phyloP scores from a whole-genome alignment of 2,888 invertebrate genomes.

The Diarsia brunnea region DNA sequence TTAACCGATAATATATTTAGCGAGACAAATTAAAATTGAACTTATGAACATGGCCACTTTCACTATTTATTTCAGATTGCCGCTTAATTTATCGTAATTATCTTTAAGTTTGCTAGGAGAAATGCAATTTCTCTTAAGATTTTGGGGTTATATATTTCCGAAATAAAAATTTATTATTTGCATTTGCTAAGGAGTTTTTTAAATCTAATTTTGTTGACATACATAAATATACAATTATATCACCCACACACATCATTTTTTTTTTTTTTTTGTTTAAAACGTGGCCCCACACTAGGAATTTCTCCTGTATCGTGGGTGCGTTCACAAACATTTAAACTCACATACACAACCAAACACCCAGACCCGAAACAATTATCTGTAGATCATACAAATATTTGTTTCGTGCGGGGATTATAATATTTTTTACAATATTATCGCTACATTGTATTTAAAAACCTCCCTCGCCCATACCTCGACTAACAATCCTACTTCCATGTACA shows the following conservation, averaged over 20 bases:
- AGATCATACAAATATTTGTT: too few relatives aligned
- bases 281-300: too few relatives aligned
- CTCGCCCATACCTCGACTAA: background rate
- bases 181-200: background rate
- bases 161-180: background rate
- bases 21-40: slow-evolving; percentile 15
- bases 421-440: background rate
- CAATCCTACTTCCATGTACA: slow-evolving; percentile 18
- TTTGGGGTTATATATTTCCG: background rate
- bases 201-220: background rate
- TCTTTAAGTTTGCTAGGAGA: background rate
- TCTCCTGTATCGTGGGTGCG: too few relatives aligned
- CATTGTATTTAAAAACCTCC: background rate
- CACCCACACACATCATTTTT: too few relatives aligned
- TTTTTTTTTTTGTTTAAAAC: too few relatives aligned
- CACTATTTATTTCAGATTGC: slow-evolving; percentile 12
- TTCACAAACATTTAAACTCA: too few relatives aligned
- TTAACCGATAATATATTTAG: background rate
- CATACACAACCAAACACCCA: too few relatives aligned
- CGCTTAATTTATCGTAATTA: slow-evolving; percentile 2
- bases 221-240: too few relatives aligned
- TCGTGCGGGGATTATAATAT: too few relatives aligned
- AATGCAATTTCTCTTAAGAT: background rate
- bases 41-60: slow-evolving; percentile 20
- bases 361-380: too few relatives aligned